These are phyloP conservation scores for Fistularia commersonii DNA, from an alignment of 2,797 vertebrate species.

Conservation along the genomic window DNA sequence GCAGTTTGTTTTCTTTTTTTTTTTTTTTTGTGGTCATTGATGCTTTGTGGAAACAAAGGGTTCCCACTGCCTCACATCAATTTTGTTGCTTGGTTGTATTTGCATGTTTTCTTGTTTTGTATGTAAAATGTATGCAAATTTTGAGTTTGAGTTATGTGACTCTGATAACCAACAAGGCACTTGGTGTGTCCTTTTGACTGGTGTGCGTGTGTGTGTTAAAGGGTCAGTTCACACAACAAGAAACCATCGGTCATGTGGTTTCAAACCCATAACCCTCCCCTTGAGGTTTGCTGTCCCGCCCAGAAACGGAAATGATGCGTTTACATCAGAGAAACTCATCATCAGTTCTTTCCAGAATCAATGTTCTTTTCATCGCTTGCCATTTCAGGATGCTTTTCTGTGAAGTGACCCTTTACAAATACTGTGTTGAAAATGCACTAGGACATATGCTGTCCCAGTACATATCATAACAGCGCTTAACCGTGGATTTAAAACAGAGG, in stretches of 20 bases:
- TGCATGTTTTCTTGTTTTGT: slow-evolving; percentile 3
- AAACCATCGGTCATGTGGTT: not conserved
- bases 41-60: not conserved
- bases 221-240: not conserved
- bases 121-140: too few relatives aligned
- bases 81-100: slow-evolving; percentile 5
- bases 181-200: not conserved
- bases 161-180: too few relatives aligned
- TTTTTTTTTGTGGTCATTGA: not conserved
- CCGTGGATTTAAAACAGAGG: too few relatives aligned
- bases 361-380: too few relatives aligned
- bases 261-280: not conserved
- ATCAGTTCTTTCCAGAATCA: not conserved
- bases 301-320: not conserved
- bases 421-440: too few relatives aligned
- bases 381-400: not conserved
- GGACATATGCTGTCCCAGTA: too few relatives aligned
- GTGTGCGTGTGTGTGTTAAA: slow-evolving; percentile 2
- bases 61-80: not conserved
- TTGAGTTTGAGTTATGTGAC: too few relatives aligned
- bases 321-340: not conserved
- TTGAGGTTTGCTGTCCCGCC: not conserved
- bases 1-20: too few relatives aligned
- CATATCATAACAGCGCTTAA: too few relatives aligned
- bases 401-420: slow-evolving; percentile 8